Evolutionary conservation across 2,113 vertebrate genomes (phyloP).

Genomic region (Gulo gulo): DNA sequence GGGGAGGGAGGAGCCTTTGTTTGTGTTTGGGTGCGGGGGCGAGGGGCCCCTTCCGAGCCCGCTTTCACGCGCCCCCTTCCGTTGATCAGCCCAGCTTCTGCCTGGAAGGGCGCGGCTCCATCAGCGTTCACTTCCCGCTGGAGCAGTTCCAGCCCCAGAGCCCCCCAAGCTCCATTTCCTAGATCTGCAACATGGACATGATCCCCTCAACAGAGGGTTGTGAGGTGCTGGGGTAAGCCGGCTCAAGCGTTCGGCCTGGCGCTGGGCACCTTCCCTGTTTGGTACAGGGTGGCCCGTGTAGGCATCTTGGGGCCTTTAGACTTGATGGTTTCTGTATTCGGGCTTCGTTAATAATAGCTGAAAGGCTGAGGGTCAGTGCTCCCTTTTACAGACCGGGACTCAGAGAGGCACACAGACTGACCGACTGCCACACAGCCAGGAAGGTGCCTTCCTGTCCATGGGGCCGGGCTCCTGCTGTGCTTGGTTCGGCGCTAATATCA

Average conservation of each 20-base stretch:
- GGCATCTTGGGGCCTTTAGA: neutral
- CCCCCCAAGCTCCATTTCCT: neutral
- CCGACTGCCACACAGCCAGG: neutral
- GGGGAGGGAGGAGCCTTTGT: neutral
- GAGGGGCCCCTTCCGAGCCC: neutral
- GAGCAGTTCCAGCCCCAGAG: rapidly evolving
- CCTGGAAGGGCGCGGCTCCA: neutral
- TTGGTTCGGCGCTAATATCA: rapidly evolving
- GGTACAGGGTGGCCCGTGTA: neutral
- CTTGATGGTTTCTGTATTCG: neutral
- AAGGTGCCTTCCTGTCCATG: neutral
- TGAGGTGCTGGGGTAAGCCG: rapidly evolving
- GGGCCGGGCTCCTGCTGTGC: neutral
- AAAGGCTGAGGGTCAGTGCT: neutral
- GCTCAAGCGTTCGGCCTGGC: no score
- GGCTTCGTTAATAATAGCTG: neutral
- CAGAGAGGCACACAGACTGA: neutral
- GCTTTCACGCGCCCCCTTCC: neutral
- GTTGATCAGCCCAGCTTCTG: neutral
- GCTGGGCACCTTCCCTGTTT: neutral
- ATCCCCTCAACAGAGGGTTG: neutral
- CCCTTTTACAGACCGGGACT: neutral
- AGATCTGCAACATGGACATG: neutral
- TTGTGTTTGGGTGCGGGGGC: neutral
- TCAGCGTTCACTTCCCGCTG: neutral